Base-by-base conservation (phyloP, 2,113 vertebrate genomes). In the Dissostichus mawsoni region DNA sequence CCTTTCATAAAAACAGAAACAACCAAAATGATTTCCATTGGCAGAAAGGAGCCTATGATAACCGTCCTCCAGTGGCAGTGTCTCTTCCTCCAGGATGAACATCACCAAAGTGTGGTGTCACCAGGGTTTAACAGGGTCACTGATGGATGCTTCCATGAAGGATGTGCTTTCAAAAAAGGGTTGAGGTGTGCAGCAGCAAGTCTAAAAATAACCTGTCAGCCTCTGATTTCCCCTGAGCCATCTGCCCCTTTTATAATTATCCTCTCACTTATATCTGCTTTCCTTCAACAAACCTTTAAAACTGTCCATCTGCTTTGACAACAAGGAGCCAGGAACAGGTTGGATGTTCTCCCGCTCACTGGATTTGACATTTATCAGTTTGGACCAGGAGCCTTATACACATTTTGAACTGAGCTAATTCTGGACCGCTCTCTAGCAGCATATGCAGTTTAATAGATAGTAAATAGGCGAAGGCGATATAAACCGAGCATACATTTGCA, bases 161-260 rank as follows among this genome's bases (percentile, higher is more conserved):
- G 85, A 85, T 76, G 82, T 74, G 84, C 74, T 83, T 86, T 90
- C 76, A 91, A 92, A 92, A 36, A 7, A 6, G 36, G 93, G 91
- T 91, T 87, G 82, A 85, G 87, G 84, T 89, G 78, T 80, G 85
- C 85, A 78, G 86, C 78, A 66, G 81, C 68, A 44, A 61, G 68
- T 79, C 93, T 93, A 92, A 94, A 93, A 93, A 94, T 93, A 94
- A 83, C 88, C 77, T 9, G 66, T 8, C 69, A 74, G 83, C 79
- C 82, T 84, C 81, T 64, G 76, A 90, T 81, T 80, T 80, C 61
- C 87, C 87, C 87, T 7, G 55, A 88, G 84, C 87, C 91, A 92
- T 90, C 91, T 93, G 92, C 83, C 86, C 81, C 78, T 85, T 90
- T 91, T 86, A 89, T 82, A 90, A 93, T 89, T 66, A 91, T 92